phyloP scores from a whole-genome alignment of 2,888 invertebrate species.

The Scrobipalpa atriplicella region DNA sequence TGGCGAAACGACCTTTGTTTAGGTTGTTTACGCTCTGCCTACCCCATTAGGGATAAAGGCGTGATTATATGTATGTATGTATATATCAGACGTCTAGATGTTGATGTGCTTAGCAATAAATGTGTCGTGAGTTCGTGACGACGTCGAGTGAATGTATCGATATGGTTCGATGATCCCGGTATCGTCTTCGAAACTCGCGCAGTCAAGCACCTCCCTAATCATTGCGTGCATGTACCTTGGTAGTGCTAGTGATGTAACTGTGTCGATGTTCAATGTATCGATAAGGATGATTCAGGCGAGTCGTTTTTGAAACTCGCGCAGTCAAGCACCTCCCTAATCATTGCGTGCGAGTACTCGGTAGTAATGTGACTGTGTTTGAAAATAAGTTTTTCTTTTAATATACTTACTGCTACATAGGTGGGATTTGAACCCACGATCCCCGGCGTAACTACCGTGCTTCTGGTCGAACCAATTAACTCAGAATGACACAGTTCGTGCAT shows the following conservation, averaged over 20 bases:
- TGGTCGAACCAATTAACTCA: too few species aligned
- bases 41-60: too few species aligned
- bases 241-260: constrained; percentile 29
- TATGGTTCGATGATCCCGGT: constrained; percentile 38
- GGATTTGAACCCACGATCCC: too few species aligned
- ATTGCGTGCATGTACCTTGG: constrained; percentile 27
- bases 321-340: constrained; percentile 22
- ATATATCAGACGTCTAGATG: background rate
- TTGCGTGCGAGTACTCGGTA: constrained; percentile 26
- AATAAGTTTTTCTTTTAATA: background rate
- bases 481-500: too few species aligned
- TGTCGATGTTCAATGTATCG: constrained; percentile 32
- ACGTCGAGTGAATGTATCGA: constrained; percentile 37
- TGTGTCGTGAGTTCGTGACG: constrained; percentile 29
- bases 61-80: too few species aligned
- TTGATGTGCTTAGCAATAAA: background rate
- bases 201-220: constrained; percentile 22
- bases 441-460: too few species aligned
- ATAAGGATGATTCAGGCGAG: constrained; percentile 36
- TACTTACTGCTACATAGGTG: too few species aligned
- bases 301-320: constrained; percentile 35
- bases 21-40: too few species aligned
- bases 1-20: too few species aligned
- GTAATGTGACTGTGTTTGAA: constrained; percentile 20
- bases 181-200: constrained; percentile 35